phyloP scores from a whole-genome alignment of 2,797 vertebrate genomes.

The Sebastes itinus region DNA sequence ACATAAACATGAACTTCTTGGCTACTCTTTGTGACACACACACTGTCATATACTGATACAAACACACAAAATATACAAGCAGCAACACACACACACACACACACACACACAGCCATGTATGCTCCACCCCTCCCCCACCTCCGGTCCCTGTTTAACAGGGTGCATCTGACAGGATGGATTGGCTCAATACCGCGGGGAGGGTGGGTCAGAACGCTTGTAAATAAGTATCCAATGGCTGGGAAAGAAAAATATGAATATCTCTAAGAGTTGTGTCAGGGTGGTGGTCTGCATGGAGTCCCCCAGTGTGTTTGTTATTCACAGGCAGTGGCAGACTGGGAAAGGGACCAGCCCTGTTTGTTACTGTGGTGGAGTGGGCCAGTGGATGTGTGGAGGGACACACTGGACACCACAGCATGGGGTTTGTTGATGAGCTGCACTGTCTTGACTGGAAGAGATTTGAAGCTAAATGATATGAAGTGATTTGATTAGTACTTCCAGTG shows the following conservation, averaged over 20 bases:
- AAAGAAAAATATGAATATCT: slow-evolving; percentile 70
- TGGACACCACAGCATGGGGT: not conserved
- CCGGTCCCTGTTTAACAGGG: slow-evolving; percentile 53
- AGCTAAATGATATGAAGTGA: not conserved
- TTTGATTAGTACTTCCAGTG: not conserved
- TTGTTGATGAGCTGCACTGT: slow-evolving; percentile 14
- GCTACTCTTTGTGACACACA: not conserved
- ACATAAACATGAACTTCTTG: no score
- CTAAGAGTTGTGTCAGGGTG: slow-evolving; percentile 55
- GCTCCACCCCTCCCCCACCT: not conserved
- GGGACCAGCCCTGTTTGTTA: slow-evolving; percentile 23
- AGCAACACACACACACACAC: not conserved
- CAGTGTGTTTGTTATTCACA: slow-evolving; percentile 58
- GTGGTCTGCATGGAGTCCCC: slow-evolving; percentile 57
- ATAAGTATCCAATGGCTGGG: slow-evolving; percentile 68
- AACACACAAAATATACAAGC: not conserved
- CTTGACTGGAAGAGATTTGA: not conserved
- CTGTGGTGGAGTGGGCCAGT: slow-evolving; percentile 34
- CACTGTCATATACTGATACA: not conserved
- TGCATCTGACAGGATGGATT: slow-evolving; percentile 72
- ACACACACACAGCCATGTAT: not conserved
- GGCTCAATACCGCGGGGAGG: slow-evolving; percentile 60
- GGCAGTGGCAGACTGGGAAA: slow-evolving; percentile 12
- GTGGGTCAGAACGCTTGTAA: slow-evolving; percentile 51
- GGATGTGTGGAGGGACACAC: not conserved